phyloP scores from a whole-genome alignment of 2,113 vertebrate genomes.

The Siniperca chuatsi region DNA sequence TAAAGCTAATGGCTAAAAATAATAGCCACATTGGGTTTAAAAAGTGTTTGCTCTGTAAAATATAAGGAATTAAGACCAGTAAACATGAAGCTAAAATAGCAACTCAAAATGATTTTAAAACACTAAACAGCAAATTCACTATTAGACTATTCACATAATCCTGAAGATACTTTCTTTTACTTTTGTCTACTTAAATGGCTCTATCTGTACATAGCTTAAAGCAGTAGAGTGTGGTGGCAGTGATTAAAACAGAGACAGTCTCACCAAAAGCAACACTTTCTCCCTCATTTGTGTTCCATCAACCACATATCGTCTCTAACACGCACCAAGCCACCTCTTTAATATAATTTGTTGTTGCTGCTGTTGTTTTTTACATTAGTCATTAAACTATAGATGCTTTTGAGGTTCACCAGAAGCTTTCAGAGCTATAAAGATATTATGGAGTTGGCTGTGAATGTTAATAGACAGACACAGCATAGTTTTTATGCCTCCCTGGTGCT shows the following conservation, averaged over 20 bases:
- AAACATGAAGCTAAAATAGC: not conserved
- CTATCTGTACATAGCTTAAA: not conserved
- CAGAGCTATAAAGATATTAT: slow-evolving; percentile 31
- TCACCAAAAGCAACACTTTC: slow-evolving; percentile 1
- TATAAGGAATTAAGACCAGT: not conserved
- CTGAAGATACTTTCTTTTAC: not conserved
- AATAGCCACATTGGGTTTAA: not conserved
- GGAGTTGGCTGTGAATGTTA: slow-evolving; percentile 38
- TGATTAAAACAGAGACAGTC: slow-evolving; percentile 20
- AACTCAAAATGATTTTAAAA: not conserved
- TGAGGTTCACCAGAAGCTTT: slow-evolving; percentile 35
- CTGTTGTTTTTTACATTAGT: slow-evolving; percentile 21
- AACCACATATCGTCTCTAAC: slow-evolving; percentile 8
- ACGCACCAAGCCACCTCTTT: not conserved
- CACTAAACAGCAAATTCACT: not conserved
- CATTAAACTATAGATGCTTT: slow-evolving; percentile 25
- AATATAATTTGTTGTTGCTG: slow-evolving; percentile 19
- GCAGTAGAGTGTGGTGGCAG: not conserved
- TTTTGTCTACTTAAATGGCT: not conserved
- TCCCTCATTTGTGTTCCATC: slow-evolving; percentile 24
- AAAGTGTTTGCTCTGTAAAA: not conserved
- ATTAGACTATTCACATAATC: not conserved
- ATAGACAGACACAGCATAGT: slow-evolving; percentile 5
- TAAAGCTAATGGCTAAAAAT: not conserved
- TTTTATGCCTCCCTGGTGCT: slow-evolving; percentile 10